These are phyloP conservation scores for Pseudoatta argentina DNA, from an alignment of 1,140 invertebrate species.

Conservation along the genomic window DNA sequence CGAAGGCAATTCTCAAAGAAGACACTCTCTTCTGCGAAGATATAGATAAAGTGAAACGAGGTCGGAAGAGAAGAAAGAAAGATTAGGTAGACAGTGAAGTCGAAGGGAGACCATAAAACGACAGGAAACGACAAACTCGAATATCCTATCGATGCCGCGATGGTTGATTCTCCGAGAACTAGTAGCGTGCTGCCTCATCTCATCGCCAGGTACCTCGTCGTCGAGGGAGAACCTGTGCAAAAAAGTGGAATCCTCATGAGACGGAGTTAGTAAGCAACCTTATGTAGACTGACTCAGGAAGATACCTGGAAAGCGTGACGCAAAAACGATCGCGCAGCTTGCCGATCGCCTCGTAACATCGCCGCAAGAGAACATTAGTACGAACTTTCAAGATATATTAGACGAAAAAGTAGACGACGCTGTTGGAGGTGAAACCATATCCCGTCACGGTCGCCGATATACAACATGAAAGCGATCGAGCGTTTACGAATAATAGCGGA, in stretches of 20 bases:
- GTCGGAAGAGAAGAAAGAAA: not conserved
- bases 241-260: conserved; percentile 79
- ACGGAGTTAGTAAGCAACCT: conserved; percentile 79
- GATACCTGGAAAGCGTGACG: conserved; percentile 78
- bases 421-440: conserved; percentile 56
- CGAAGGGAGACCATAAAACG: conserved; percentile 64
- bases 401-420: conserved; percentile 61
- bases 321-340: conserved; percentile 73
- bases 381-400: conserved; percentile 27
- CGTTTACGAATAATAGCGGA: conserved; percentile 52
- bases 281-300: conserved; percentile 82
- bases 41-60: conserved; percentile 3
- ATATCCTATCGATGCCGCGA: conserved; percentile 63
- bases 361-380: conserved; percentile 54
- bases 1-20: not conserved
- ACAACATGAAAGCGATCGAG: conserved; percentile 62
- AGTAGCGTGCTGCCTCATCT: conserved; percentile 59
- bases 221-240: conserved; percentile 71
- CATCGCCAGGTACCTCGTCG: conserved; percentile 59
- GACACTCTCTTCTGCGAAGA: not conserved
- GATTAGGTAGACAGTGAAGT: conserved; percentile 1
- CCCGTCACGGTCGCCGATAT: conserved; percentile 54
- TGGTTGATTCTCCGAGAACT: conserved; percentile 48
- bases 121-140: conserved; percentile 76
- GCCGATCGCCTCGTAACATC: conserved; percentile 30